Percentiles rank a stretch among this genome's conserved stretches.
These are phyloP conservation scores for Rhodinocichla rosea DNA, from an alignment of 2,113 vertebrate species.

Conservation along the genomic window DNA sequence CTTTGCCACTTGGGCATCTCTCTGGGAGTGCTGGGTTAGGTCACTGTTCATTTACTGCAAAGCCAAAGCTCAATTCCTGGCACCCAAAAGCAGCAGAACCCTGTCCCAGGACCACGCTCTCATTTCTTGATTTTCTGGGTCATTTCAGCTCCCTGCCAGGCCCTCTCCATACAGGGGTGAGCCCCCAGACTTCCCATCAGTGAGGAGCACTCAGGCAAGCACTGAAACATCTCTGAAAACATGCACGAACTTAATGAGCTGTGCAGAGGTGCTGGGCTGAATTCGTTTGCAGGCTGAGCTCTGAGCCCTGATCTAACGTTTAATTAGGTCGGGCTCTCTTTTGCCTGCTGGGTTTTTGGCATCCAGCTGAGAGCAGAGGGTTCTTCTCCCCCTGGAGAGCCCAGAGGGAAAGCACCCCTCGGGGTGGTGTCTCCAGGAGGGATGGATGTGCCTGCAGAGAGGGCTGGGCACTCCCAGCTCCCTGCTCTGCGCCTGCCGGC, in stretches of 20 bases:
- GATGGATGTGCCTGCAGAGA: background rate
- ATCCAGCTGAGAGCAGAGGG: background rate
- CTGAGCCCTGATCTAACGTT: background rate
- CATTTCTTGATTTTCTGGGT: background rate
- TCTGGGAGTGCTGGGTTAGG: background rate
- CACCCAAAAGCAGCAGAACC: background rate
- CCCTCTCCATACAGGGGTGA: background rate
- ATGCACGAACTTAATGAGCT: background rate
- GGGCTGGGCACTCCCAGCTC: background rate
- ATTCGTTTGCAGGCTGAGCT: background rate
- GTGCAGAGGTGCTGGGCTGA: background rate
- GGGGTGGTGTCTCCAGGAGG: background rate
- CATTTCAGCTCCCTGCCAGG: background rate
- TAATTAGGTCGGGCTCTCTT: background rate
- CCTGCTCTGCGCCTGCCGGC: accelerated
- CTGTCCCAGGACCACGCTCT: background rate
- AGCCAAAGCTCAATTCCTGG: background rate
- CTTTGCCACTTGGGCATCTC: background rate
- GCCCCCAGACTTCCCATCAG: background rate
- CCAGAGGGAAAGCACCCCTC: accelerated
- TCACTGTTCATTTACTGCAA: background rate
- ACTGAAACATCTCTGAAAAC: background rate
- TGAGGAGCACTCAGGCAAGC: background rate
- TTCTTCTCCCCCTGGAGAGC: background rate
- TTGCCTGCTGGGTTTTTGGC: accelerated